Evolutionary conservation across 2,797 vertebrate genomes (phyloP).

Genomic region (Cryptoprocta ferox): DNA sequence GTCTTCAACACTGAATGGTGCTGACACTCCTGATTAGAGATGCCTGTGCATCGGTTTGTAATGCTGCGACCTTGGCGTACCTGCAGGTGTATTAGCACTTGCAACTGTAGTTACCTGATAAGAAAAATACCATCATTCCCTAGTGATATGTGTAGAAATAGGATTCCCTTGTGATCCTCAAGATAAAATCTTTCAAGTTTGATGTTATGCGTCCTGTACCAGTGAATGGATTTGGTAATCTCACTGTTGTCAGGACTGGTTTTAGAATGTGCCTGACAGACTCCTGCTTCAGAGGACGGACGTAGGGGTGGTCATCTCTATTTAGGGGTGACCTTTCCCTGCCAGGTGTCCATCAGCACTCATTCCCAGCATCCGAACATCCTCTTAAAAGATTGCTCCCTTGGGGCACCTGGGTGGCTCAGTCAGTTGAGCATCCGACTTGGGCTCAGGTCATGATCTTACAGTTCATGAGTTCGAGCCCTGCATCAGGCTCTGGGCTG

Average conservation of each 20-base stretch:
- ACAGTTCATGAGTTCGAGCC: too few species aligned
- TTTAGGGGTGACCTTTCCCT: neutral
- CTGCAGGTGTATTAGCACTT: neutral
- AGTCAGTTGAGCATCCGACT: too few species aligned
- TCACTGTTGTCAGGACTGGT: neutral
- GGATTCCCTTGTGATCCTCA: slow-evolving; percentile 16
- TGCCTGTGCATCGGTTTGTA: neutral
- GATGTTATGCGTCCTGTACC: accelerated
- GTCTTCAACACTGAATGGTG: slow-evolving; percentile 54
- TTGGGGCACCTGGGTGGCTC: neutral
- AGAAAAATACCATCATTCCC: neutral
- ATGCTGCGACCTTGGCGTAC: neutral
- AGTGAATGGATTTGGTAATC: neutral
- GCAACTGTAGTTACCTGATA: neutral
- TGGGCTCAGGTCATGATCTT: too few species aligned
- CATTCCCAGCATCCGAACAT: neutral
- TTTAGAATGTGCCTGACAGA: neutral
- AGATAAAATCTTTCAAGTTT: neutral
- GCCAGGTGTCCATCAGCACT: neutral
- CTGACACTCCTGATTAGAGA: slow-evolving; percentile 27
- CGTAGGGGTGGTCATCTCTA: neutral
- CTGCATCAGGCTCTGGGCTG: too few species aligned
- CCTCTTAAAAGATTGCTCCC: neutral
- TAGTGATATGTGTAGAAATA: neutral
- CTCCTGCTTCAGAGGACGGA: neutral